Evolutionary conservation across 2,888 invertebrate genomes (phyloP), one percentile per base, ranked within the genome.

Genomic region (Elysia crispata): DNA sequence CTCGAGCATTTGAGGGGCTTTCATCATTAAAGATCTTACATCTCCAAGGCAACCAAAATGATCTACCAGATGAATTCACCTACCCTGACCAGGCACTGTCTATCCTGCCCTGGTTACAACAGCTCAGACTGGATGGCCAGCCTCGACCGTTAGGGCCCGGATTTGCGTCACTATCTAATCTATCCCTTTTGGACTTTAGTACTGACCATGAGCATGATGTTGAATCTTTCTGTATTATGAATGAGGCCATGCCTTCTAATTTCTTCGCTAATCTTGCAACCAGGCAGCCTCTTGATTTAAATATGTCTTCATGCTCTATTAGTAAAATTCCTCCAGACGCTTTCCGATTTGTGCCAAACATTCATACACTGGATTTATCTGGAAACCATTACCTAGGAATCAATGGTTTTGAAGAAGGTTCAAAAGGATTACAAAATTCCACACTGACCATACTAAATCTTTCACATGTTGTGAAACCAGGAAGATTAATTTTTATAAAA

Each of bases 331-430:
- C 66, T 13, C 13, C 66, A n/a, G 3, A 5, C 28, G 23, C 25
- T 18, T 66, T 66, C 25, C 11, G 3, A 66, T 28, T 28, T 66
- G 28, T 66, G 28, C 66, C 23, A 28, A 66, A 66, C 28, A 66
- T 66, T 13, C 18, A 66, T 66, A 28, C 25, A 1, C 66, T 66
- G 28, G 66, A 66, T 66, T 18, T 66, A 28, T 66, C 66, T n/a
- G 23, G 15, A 25, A 66, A 66, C 28, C 41, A 41, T 6, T 6
- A 25, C 28, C 23, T 66, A 3, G 18, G 18, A 3, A 1, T 66
- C 25, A 25, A 66, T 66, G 28, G 5, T 30, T 66, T 66, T 28
- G 66, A 66, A 13, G 15, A n/a, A 25, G 66, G 66, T 66, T 66
- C 66, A 28, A 28, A 66, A 28, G 23, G 23, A 25, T 13, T 66